Base-by-base conservation (phyloP, 2,888 invertebrate species). In the Panzeria rudis region DNA sequence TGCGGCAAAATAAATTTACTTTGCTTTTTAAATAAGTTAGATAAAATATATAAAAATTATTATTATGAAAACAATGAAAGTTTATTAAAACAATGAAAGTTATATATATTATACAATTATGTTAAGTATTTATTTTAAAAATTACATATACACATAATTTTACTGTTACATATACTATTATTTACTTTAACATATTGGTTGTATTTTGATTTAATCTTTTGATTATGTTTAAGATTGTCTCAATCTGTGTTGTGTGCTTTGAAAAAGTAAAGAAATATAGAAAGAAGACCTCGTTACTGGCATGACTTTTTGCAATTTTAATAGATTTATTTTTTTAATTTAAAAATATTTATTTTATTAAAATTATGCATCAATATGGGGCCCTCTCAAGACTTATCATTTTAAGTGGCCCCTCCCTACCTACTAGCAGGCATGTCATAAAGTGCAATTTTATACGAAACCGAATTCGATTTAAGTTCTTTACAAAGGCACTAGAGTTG, bases 1-100 rank as follows among this genome's bases (percentile, higher is more conserved):
- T 38, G 9, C 93, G 87, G 87, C 90, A 80, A 93, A 92, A 89
- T 92, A 90, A 89, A 66, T 78, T 75, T 25, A 38, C 38, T 75
- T 50, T 29, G 29, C 29, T 29, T 29, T 29, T 29, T 35, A 59
- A 47, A 32, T 56, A 69, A 73, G 2, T 54, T 52, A 72, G 35
- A 59, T 20, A 52, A 79, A 69, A 47, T 32, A 54, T 50, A 17
- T 29, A 25, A 50, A 20, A 64, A 54, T n/a, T 17, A 75, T 62
- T 73, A 73, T 62, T n/a, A 23, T 38, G 38, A 38, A 20, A 35
- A 50, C 5, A 20, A 44, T 25, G n/a, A 72, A 50, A 47, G 23
- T n/a, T 32, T 13, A 61, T 7, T 35, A 61, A 20, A 20, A 61
- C 17, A 35, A 13, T 38, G 17, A 61, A 13, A 41, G 13, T 38